Evolutionary conservation across 2,888 invertebrate species (phyloP), one percentile per base, ranked within the genome.

Genomic region (Cryptosula pallasiana): DNA sequence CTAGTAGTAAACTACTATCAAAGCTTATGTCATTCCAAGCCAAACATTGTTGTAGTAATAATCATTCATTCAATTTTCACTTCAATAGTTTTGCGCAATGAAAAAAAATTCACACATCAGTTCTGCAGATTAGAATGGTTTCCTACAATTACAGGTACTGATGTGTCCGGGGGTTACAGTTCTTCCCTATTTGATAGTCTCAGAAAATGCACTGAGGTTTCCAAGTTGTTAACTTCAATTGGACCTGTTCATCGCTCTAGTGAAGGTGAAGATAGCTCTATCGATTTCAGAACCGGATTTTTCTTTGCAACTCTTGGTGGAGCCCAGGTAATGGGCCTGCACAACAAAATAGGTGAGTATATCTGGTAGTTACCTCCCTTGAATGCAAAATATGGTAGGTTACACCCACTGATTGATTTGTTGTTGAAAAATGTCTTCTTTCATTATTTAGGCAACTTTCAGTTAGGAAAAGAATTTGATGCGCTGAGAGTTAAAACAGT

Each of bases 251-350:
- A 32, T 78, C 81, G 83, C 57, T 88, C 90, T 13, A 45, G 20
- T 20, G 45, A 45, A 45, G 20, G 20, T 5, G 45, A 45, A 45
- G n/a, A n/a, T n/a, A 45, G 5, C 45, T 20, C 45, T 0, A 80
- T 94, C 0, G 88, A 88, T 75, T 92, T 91, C 85, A 88, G 87
- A 74, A 92, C 94, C 77, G 93, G 89, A 0, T 90, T 95, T 81
- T 90, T 91, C 82, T 86, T 95, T 77, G 94, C 93, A 20, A 95
- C 95, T 0, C 84, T 93, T 71, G 94, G 94, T 25, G 94, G 95
- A 3, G 93, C 93, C 73, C 88, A 87, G 88, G 94, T 92, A 32
- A 86, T 95, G 55, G 88, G 89, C 1, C 81, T 94, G 75, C 90
- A 90, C n/a, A 83, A 90, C 57, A 86, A 88, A 78, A 89, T 92